Conservation (phyloP, 2,113 vertebrate species). For the Gallinago jamesoni region DNA sequence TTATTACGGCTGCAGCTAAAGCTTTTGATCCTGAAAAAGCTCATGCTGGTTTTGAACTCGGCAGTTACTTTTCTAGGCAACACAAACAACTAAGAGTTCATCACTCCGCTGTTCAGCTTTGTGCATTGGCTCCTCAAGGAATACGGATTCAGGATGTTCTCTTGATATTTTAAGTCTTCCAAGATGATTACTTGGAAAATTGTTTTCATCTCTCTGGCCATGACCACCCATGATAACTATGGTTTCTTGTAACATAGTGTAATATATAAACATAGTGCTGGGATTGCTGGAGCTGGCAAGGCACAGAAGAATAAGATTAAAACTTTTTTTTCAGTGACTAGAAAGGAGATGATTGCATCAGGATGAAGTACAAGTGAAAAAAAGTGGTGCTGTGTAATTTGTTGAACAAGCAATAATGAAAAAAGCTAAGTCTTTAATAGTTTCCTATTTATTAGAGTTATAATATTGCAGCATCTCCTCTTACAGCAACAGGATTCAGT, state of each 20-base stretch:
- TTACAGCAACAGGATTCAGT: not conserved
- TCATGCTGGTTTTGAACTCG: not conserved
- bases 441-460: not conserved
- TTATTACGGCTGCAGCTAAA: not conserved
- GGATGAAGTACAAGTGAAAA: not conserved
- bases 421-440: not conserved
- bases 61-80: not conserved
- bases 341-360: not conserved
- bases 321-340: not conserved
- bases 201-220: not conserved
- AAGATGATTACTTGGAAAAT: not conserved
- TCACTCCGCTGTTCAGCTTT: not conserved
- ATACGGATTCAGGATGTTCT: not conserved
- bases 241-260: not conserved
- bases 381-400: not conserved
- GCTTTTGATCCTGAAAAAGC: constrained; percentile 24
- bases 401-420: not conserved
- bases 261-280: not conserved
- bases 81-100: not conserved
- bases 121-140: not conserved
- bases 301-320: not conserved
- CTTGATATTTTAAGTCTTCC: not conserved
- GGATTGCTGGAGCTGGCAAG: not conserved
- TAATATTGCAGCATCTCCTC: not conserved
- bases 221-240: not conserved